Evolutionary conservation across 2,888 invertebrate genomes (phyloP).

Genomic region (Plagodis dolabraria): DNA sequence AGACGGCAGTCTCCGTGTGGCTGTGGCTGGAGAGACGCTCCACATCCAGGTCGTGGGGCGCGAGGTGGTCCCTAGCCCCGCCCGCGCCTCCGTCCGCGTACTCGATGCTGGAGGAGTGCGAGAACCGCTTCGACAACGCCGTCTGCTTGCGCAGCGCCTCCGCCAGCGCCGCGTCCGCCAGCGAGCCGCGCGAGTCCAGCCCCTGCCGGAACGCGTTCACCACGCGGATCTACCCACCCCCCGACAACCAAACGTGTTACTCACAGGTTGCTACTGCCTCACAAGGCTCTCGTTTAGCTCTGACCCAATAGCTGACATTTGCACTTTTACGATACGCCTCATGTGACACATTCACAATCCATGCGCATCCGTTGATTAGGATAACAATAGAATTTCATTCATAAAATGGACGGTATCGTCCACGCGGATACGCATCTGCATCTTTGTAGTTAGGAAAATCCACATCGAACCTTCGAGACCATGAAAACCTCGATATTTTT

Average conservation of each 20-base stretch:
- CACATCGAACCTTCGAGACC: too few relatives aligned
- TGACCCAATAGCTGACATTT: conserved; percentile 32
- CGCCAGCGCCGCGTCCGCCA: conserved; percentile 95
- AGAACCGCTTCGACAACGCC: conserved; percentile 95
- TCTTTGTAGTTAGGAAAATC: too few relatives aligned
- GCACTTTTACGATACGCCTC: neutral
- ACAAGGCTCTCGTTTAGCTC: conserved; percentile 36
- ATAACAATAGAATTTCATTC: too few relatives aligned
- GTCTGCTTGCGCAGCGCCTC: conserved; percentile 97
- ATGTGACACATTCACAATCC: too few relatives aligned
- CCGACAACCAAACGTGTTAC: conserved; percentile 35
- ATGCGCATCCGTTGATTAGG: too few relatives aligned
- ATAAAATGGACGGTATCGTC: too few relatives aligned
- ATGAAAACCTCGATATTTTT: too few relatives aligned
- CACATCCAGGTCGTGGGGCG: conserved; percentile 96
- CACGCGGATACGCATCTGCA: too few relatives aligned
- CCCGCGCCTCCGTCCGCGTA: conserved; percentile 93
- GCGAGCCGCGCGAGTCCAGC: conserved; percentile 97
- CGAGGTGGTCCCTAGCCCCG: conserved; percentile 94
- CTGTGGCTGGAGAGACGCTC: conserved; percentile 96
- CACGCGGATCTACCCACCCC: conserved; percentile 97
- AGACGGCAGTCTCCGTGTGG: conserved; percentile 97
- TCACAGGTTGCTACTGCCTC: conserved; percentile 15
- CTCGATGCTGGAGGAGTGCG: conserved; percentile 95
- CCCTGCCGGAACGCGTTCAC: conserved; percentile 99